Base-by-base conservation (phyloP, 2,113 vertebrate genomes). In the Zapus hudsonius region DNA sequence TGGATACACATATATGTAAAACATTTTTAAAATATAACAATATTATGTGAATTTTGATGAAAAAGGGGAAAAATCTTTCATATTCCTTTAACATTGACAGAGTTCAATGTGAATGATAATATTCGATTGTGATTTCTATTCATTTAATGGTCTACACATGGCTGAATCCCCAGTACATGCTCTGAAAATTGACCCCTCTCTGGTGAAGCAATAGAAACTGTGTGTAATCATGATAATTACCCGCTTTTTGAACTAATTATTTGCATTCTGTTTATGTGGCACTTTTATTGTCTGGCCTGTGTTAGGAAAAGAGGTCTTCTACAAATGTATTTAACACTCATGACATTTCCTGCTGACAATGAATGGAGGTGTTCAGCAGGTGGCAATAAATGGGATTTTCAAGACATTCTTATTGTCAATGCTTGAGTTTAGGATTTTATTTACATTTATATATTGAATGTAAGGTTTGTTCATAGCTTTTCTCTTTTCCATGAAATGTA, bases 201-300 rank as follows among this genome's bases (percentile, higher is more conserved):
- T 96, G 87, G 94, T 96, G 92, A 80, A 94, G 97, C 95, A 87
- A 95, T 94, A 83, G 61, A 81, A 64, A 84, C 33, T 93, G 90
- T 87, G 83, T 87, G 29, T 87, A 94, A 96, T 80, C 93, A 96
- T 88, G 31, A 67, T 82, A 93, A 96, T 85, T 44, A 87, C 63
- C 55, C 81, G 42, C 44, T 84, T 64, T 69, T 94, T 87, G 86
- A 85, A 55, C 38, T 75, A 91, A 79, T 85, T 84, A 69, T 84
- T 84, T 88, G 52, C 16, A 47, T 86, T 92, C 89, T 79, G 81
- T 94, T 76, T 90, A 75, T 79, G 67, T 84, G 38, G 64, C 1
- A 75, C 20, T 94, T 93, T 82, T 76, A 90, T 89, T 80, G 38
- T 92, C 72, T 64, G 89, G 23, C 57, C 44, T 91, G 40, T 81